Evolutionary conservation across 2,797 vertebrate species (phyloP).

Genomic region (Apodemus agrarius): DNA sequence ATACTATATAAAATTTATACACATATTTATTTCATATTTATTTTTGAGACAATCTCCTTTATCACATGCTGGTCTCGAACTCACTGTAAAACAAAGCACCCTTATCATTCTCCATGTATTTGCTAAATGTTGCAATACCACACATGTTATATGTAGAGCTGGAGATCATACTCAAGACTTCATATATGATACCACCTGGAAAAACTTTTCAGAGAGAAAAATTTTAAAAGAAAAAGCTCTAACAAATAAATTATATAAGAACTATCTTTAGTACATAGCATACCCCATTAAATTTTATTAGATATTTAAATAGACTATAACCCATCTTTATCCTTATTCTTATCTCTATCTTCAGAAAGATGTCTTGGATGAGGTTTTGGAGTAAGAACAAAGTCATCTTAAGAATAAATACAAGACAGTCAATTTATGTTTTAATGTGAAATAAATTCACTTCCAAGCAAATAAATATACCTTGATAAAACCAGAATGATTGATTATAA

Average conservation of each 20-base stretch:
- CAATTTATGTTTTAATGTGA: neutral
- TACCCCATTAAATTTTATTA: constrained; percentile 16
- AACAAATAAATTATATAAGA: constrained; percentile 46
- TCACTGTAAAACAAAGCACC: neutral
- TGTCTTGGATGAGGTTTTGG: neutral
- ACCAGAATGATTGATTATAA: neutral
- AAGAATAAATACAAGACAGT: neutral
- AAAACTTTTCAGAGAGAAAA: neutral
- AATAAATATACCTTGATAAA: neutral
- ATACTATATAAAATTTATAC: neutral
- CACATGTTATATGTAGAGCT: too few relatives aligned
- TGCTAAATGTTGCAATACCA: neutral
- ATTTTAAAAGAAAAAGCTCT: constrained; percentile 68
- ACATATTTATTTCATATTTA: neutral
- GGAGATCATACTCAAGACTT: neutral
- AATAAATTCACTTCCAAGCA: neutral
- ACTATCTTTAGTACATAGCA: neutral
- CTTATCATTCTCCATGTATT: too few relatives aligned
- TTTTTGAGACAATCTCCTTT: neutral
- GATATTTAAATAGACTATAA: constrained; percentile 6
- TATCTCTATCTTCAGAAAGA: neutral
- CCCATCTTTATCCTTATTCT: neutral
- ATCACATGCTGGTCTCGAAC: neutral
- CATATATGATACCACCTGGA: neutral
- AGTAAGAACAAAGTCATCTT: neutral